Conservation (phyloP, 2,113 vertebrate genomes). For the Urocynchramus pylzowi region DNA sequence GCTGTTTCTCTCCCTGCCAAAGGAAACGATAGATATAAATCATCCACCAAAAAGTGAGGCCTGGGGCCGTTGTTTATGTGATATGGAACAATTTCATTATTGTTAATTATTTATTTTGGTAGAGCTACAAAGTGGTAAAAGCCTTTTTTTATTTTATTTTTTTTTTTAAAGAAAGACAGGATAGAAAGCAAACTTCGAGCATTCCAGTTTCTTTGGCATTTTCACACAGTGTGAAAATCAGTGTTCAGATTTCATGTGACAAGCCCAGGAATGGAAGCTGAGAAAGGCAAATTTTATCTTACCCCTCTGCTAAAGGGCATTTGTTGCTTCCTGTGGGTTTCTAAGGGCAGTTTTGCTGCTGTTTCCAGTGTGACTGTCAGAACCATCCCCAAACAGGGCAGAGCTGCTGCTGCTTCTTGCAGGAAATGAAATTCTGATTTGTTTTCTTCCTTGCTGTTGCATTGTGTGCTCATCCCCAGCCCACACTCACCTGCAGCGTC, state of each 20-base stretch:
- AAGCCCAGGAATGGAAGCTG: neutral
- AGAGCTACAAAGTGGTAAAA: neutral
- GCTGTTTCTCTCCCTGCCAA: neutral
- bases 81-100: neutral
- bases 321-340: neutral
- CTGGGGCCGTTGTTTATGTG: neutral
- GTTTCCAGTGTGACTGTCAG: neutral
- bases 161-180: neutral
- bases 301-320: neutral
- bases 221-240: neutral
- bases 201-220: neutral
- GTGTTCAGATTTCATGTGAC: neutral
- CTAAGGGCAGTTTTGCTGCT: neutral
- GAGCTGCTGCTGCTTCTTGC: neutral
- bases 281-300: neutral
- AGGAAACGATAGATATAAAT: neutral
- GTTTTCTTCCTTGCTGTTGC: neutral
- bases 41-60: neutral
- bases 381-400: neutral
- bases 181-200: neutral
- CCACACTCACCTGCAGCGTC: neutral
- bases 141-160: neutral
- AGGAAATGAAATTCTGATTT: neutral
- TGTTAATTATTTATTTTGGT: neutral
- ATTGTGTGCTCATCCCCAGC: neutral